Evolutionary conservation across 2,113 vertebrate genomes (phyloP), one percentile per base, ranked within the genome.

Genomic region (Anoplopoma fimbria): DNA sequence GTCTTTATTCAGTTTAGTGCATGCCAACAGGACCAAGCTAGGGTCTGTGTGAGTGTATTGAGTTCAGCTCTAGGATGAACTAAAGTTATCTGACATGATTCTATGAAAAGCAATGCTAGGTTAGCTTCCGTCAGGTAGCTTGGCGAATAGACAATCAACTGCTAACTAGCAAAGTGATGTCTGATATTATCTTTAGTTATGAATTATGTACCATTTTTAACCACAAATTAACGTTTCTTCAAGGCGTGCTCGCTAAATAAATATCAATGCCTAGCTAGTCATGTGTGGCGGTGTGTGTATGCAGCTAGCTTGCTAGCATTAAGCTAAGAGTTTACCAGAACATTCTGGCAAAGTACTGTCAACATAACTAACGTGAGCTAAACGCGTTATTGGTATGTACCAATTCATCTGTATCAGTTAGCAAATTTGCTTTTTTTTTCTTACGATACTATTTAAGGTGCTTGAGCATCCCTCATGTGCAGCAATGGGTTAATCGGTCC

Each of bases 321-420:
- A 47, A 42, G 70, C 57, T 75, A 69, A 57, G 47, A 77, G 15
- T 53, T 51, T 33, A 31, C 49, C 21, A 75, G 85, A 90, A 90
- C 68, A 57, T 89, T 91, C 80, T 67, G 67, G 65, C 8, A 71
- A 29, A 15, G 6, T 42, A 3, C 23, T 17, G 25, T 40, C 29
- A 65, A 9, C 31, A 40, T 53, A 12, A 15, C 3, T 53, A 15
- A 45, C 3, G 9, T 14, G 61, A 42, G 23, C 6, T 51, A 27
- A 4, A 34, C 4, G 14, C 0, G 7, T 40, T 7, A 9, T 21
- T 14, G 53, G 36, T 49, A 45, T 47, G 42, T 6, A 19, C 21
- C 9, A 1, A 13, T n/a, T 9, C 15, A 25, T 21, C 7, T 49
- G 8, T 36, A 23, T n/a, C 23, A 17, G 25, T 47, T 47, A 13